Evolutionary conservation across 1,140 invertebrate genomes (phyloP).

Genomic region (Solen grandis): DNA sequence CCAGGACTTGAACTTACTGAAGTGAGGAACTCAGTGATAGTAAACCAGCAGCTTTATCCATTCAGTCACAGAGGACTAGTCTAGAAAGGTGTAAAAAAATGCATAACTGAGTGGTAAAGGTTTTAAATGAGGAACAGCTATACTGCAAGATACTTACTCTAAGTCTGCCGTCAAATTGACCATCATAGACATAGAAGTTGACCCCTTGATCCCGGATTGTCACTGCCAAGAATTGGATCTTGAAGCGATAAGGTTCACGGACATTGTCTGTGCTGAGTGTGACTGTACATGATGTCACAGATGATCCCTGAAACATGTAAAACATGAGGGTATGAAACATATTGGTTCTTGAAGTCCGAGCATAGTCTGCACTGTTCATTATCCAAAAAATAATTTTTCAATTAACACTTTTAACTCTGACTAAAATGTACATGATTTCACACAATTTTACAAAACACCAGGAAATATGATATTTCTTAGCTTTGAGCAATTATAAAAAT

Average conservation of each 20-base stretch:
- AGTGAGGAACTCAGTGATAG: too few relatives aligned
- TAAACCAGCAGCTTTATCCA: too few relatives aligned
- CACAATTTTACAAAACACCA: neutral
- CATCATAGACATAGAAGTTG: constrained; percentile 48
- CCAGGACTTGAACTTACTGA: too few relatives aligned
- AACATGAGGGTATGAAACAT: neutral
- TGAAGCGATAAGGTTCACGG: constrained; percentile 39
- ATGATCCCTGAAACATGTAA: constrained; percentile 10
- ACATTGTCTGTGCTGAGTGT: constrained; percentile 31
- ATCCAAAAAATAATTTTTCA: neutral
- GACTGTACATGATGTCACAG: constrained; percentile 42
- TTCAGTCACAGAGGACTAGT: too few relatives aligned
- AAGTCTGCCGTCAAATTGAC: constrained; percentile 15
- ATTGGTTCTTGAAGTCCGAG: neutral
- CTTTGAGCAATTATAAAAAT: neutral
- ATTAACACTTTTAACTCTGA: too few relatives aligned
- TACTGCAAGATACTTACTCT: too few relatives aligned
- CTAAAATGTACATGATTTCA: too few relatives aligned
- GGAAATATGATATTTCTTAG: neutral
- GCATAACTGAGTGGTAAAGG: too few relatives aligned
- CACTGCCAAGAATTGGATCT: constrained; percentile 25
- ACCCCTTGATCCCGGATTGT: neutral
- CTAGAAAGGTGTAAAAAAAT: too few relatives aligned
- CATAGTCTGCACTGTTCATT: neutral
- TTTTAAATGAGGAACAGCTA: too few relatives aligned